phyloP scores from a whole-genome alignment of 1,140 invertebrate genomes.

The Panagrolaimus sp. region DNA sequence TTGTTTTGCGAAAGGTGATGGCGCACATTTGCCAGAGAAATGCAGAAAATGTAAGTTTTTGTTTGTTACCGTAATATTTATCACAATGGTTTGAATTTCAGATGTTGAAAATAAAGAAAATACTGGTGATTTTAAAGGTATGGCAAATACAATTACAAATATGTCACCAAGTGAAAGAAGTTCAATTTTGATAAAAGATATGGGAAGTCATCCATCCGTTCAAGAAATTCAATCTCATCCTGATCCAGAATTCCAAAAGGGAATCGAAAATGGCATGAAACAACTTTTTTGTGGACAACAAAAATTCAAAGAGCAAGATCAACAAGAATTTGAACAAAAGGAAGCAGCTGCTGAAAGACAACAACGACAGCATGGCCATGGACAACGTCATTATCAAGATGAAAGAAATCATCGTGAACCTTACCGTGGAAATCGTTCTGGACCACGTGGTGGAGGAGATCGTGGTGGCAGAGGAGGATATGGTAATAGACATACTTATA shows the following conservation, averaged over 20 bases:
- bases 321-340: not conserved
- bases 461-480: not conserved
- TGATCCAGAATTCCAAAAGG: not conserved
- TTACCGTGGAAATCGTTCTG: too few relatives aligned
- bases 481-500: not conserved
- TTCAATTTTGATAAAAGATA: not conserved
- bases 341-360: too few relatives aligned
- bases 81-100: not conserved
- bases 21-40: conserved; percentile 2
- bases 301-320: not conserved
- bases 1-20: conserved; percentile 1
- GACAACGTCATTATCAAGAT: not conserved
- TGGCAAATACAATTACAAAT: not conserved
- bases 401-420: not conserved
- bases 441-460: too few relatives aligned
- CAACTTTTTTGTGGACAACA: not conserved
- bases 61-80: not conserved
- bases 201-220: not conserved
- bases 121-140: not conserved
- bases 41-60: not conserved
- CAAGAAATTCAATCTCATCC: not conserved
- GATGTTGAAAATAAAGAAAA: conserved; percentile 1
- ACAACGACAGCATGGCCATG: not conserved
- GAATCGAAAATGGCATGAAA: not conserved
- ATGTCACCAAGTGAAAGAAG: not conserved